Percentiles rank a stretch among this genome's conserved stretches.
Conservation (phyloP, 2,113 vertebrate species). For the Ancistrus triradiatus region DNA sequence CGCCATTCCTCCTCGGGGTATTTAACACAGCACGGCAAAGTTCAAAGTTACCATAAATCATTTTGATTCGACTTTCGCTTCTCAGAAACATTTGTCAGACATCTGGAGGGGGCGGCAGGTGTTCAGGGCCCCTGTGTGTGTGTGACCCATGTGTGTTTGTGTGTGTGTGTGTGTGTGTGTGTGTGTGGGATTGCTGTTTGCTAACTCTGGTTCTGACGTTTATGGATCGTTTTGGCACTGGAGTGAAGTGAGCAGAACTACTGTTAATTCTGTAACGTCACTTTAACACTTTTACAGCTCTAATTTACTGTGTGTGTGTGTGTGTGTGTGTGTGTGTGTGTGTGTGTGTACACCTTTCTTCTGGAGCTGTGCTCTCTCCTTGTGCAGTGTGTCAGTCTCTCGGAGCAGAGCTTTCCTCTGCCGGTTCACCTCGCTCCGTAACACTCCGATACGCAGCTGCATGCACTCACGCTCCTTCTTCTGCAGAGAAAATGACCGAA, state of each 20-base stretch:
- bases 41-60: too few relatives aligned
- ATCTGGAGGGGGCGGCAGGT: too few relatives aligned
- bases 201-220: too few relatives aligned
- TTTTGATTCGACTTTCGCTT: too few relatives aligned
- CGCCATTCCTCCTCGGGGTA: too few relatives aligned
- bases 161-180: conserved; percentile 5
- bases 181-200: background rate
- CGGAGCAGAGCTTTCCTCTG: conserved; percentile 84
- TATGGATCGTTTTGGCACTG: too few relatives aligned
- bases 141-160: conserved; percentile 8
- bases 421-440: conserved; percentile 86
- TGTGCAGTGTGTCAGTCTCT: conserved; percentile 81
- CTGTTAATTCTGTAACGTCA: too few relatives aligned
- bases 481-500: too few relatives aligned
- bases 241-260: too few relatives aligned
- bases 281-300: too few relatives aligned
- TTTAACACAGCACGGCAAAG: too few relatives aligned
- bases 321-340: conserved; percentile 25
- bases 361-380: conserved; percentile 73
- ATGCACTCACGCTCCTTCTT: conserved; percentile 94
- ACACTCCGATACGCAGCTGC: conserved; percentile 86
- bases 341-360: conserved; percentile 73
- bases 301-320: conserved; percentile 9
- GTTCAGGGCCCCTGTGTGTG: background rate
- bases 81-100: too few relatives aligned